A percentile compares a stretch with the other conserved stretches of the same genome.
These are phyloP conservation scores for Heliconius nattereri DNA, from an alignment of 1,140 invertebrate genomes.

Conservation along the genomic window DNA sequence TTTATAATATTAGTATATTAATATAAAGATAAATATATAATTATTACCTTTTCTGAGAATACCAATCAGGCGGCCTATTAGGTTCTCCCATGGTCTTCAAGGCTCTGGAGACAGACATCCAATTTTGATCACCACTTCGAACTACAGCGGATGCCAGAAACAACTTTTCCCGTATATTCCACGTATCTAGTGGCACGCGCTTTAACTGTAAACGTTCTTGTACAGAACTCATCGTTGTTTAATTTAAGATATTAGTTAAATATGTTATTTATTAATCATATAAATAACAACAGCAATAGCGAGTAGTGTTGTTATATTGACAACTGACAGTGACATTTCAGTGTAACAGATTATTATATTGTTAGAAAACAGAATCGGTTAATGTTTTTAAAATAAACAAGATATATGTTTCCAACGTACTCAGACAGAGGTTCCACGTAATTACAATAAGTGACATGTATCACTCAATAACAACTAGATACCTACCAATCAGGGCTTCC, in stretches of 20 bases:
- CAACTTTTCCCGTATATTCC: slow-evolving; percentile 92
- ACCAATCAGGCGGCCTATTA: slow-evolving; percentile 92
- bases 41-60: slow-evolving; percentile 88
- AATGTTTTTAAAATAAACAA: too few species aligned
- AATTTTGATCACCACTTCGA: slow-evolving; percentile 95
- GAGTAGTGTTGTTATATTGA: background rate
- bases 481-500: too few species aligned
- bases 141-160: slow-evolving; percentile 93
- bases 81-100: slow-evolving; percentile 88
- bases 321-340: background rate
- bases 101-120: slow-evolving; percentile 93
- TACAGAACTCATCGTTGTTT: slow-evolving; percentile 77
- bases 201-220: slow-evolving; percentile 85
- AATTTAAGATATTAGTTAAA: background rate
- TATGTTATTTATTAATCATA: background rate
- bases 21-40: background rate
- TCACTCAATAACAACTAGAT: too few species aligned
- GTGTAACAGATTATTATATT: background rate
- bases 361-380: too few species aligned
- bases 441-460: too few species aligned
- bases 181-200: slow-evolving; percentile 88
- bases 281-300: background rate
- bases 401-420: too few species aligned
- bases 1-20: too few species aligned
- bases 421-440: too few species aligned